Evolutionary conservation across 2,888 invertebrate species (phyloP), one percentile per base, ranked within the genome.

Genomic region (Heliconius sara): DNA sequence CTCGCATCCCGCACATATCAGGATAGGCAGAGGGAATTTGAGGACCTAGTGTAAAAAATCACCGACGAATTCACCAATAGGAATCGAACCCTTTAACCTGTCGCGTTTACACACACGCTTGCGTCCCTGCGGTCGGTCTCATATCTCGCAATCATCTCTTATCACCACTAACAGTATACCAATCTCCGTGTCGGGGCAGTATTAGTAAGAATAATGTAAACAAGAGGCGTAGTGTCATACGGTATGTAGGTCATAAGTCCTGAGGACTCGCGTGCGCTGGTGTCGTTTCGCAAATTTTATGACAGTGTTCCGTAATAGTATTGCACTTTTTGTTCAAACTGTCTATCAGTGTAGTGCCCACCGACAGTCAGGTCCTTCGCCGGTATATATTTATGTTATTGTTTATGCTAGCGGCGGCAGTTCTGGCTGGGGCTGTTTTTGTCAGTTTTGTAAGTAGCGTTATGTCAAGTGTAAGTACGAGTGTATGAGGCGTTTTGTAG

Each of bases 251-350:
- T 81, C 79, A 67, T 65, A 79, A 70, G 52, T 70, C 83, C 85
- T 81, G 82, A 72, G 63, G 73, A 67, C 81, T 84, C 84, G 94
- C 95, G 94, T 95, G 94, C 84, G 85, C 83, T 84, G 87, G 83
- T 87, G 90, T 91, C 93, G 88, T 94, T 93, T 89, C 88, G 86
- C 88, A 90, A 91, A 92, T 92, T 94, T 93, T 94, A 94, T 93
- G 94, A 93, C 90, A 79, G 71, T 79, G 80, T 83, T 83, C 84
- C 84, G 83, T 79, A 88, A 89, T 89, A 91, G 87, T 93, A 93
- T 92, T 91, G 93, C 92, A 92, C 91, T 94, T 94, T 94, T 94
- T 94, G 92, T 92, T 92, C 90, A 91, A 93, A 91, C 91, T 91
- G 90, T 90, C 90, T 91, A 90, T 90, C 86, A 87, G 85, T 78